Evolutionary conservation across 2,797 vertebrate species (phyloP), one percentile per base, ranked within the genome.

Genomic region (Lacerta viridis): DNA sequence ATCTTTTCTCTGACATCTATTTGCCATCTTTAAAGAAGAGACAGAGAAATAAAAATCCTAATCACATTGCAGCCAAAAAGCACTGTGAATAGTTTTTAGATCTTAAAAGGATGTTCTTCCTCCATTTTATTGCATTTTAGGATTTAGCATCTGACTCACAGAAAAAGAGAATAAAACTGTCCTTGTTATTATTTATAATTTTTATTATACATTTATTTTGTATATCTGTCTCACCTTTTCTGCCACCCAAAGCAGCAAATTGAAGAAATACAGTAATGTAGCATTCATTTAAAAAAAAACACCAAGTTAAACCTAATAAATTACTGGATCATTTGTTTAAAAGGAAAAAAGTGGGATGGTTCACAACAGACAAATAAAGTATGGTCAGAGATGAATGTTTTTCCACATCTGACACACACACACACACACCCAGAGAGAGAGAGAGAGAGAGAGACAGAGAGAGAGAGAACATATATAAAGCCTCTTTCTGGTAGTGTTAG

Each of bases 31-130:
- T 88, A 89, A 83, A 46, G 77, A 74, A 72, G 74, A 15, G 84
- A 80, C 84, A 92, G 82, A 75, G 69, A 83, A 87, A 82, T 76
- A 9, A 90, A 80, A 89, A 91, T 75, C 81, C 80, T 86, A 68
- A 93, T 93, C 79, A 92, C 93, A 94, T 84, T 92, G 89, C 91
- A 92, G 88, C 84, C 90, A 85, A 90, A 93, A 94, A 86, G 74
- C 46, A 88, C 43, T 61, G 59, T 87, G 64, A 85, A 88, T 93
- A 93, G 84, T 87, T 89, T 92, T 92, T 91, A 92, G 59, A 77
- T 94, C 85, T 90, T 90, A 59, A 88, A 90, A 91, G 85, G 55
- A 69, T 80, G 87, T 36, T 80, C 90, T 43, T 11, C 66, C 66
- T 61, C 27, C 75, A 0, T 74, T 87, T 88, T 85, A 77, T 87